Evolutionary conservation across 2,888 invertebrate genomes (phyloP), one percentile per base, ranked within the genome.

Genomic region (Mesochorus sp.): DNA sequence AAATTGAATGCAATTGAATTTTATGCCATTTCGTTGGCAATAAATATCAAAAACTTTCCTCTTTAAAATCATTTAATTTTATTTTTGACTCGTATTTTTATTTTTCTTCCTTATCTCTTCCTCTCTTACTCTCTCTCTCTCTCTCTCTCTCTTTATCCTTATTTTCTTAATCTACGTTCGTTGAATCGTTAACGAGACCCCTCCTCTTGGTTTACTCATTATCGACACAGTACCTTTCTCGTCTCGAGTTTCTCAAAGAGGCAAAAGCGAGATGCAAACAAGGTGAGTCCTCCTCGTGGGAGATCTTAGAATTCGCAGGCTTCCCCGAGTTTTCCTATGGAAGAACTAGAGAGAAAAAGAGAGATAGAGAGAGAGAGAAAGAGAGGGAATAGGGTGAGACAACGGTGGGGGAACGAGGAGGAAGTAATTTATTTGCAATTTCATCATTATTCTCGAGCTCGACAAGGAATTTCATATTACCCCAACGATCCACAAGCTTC

Each of bases 381-480:
- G 44, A 44, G 42, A 47, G 55, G 75, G 76, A 77, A 31, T 24
- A 19, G 12, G 34, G 34, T 34, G 44, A 67, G 53, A 42, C n/a
- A 53, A 53, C 55, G 28, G 17, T 19, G 10, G 37, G 61, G 39
- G 71, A 67, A 67, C 72, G 61, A 67, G 68, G 74, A 79, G 71
- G 68, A 83, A 81, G 83, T 86, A 86, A 86, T 85, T 86, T 85
- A 86, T 86, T 83, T 83, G 84, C 86, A 83, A 87, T 87, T 83
- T 82, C 79, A 72, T 79, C 81, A 62, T 75, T 75, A 67, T 68
- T 55, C 55, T 67, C 70, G 67, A 75, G 62, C 78, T 80, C 55
- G 61, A 77, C 64, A 66, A 76, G 76, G 78, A 85, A 85, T 85
- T 85, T 85, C 83, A 85, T 84, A 84, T 85, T 77, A 71, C 61